Percentiles rank a stretch among this genome's conserved stretches.
These are phyloP conservation scores for Penaeus chinensis DNA, from an alignment of 1,140 invertebrate genomes.

Conservation along the genomic window DNA sequence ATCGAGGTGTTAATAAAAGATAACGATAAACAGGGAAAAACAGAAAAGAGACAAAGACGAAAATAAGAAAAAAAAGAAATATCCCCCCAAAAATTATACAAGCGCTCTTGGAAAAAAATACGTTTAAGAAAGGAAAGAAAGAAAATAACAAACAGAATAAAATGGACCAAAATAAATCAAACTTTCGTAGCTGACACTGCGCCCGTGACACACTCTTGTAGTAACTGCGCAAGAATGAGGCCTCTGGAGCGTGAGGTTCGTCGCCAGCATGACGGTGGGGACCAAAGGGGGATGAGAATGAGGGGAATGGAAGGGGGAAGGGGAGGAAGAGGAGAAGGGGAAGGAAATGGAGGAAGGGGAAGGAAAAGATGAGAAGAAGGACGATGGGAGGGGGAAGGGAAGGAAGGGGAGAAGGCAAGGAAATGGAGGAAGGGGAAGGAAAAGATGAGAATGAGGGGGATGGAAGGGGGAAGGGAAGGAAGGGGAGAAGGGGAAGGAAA, in stretches of 20 bases:
- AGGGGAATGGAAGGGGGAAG: too few relatives aligned
- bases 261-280: too few relatives aligned
- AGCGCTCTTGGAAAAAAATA: too few relatives aligned
- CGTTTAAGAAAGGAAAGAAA: too few relatives aligned
- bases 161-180: too few relatives aligned
- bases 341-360: not conserved
- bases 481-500: not conserved
- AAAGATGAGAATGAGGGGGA: not conserved
- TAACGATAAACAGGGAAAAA: not conserved
- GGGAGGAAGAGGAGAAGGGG: not conserved
- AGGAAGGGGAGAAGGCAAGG: too few relatives aligned
- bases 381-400: not conserved
- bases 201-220: too few relatives aligned
- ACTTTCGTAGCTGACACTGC: too few relatives aligned
- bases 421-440: not conserved
- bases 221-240: too few relatives aligned
- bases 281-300: not conserved
- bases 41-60: not conserved
- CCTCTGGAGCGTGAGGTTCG: too few relatives aligned
- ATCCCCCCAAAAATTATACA: too few relatives aligned
- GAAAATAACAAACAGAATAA: too few relatives aligned
- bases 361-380: not conserved
- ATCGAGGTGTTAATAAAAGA: not conserved
- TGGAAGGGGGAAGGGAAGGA: not conserved
- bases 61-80: not conserved